Percentiles rank a stretch among this genome's conserved stretches.
phyloP scores from a whole-genome alignment of 2,113 vertebrate species.

The Actenoides hombroni region DNA sequence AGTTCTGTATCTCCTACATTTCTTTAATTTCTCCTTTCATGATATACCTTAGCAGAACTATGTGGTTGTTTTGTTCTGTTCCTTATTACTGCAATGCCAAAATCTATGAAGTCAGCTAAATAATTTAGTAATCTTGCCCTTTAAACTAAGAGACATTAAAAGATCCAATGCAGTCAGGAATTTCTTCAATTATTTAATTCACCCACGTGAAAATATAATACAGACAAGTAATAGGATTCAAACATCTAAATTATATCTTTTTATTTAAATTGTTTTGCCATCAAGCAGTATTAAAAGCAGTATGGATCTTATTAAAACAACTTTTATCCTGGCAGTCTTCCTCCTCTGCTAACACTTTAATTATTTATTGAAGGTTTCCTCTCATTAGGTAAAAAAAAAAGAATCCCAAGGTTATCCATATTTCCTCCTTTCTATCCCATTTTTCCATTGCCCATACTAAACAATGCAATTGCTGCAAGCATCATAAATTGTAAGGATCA shows the following conservation, averaged over 20 bases:
- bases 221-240: background rate
- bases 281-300: background rate
- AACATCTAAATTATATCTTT: background rate
- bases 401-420: background rate
- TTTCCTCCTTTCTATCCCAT: background rate
- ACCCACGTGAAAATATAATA: background rate
- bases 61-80: background rate
- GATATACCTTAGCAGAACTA: background rate
- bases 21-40: background rate
- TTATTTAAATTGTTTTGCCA: conserved; percentile 5
- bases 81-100: background rate
- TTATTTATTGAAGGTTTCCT: conserved; percentile 4
- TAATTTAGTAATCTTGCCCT: conserved; percentile 23
- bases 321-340: background rate
- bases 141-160: conserved; percentile 2
- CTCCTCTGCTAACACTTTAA: background rate
- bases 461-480: background rate
- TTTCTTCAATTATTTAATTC: conserved; percentile 35
- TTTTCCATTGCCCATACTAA: background rate
- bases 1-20: background rate
- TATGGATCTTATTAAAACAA: background rate
- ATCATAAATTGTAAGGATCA: background rate
- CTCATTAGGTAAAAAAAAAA: background rate
- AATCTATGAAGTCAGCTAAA: conserved; percentile 18
- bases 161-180: background rate